A percentile compares a stretch with the other conserved stretches of the same genome.
phyloP scores from a whole-genome alignment of 2,113 vertebrate species.

The Psittacula cyanocephala region DNA sequence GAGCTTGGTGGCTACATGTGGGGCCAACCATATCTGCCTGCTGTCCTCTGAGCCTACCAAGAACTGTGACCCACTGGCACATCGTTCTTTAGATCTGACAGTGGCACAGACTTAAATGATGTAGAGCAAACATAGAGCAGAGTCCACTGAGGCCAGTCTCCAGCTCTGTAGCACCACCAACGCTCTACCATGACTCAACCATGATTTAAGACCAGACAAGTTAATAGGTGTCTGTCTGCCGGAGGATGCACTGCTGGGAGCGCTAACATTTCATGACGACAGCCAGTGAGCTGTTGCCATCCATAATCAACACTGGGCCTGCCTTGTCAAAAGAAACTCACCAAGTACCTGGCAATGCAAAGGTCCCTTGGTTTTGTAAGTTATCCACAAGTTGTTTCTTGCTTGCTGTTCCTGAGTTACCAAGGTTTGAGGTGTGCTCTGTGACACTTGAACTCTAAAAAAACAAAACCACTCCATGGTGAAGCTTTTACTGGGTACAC shows the following conservation, averaged over 20 bases:
- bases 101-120: background rate
- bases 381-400: background rate
- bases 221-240: background rate
- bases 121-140: background rate
- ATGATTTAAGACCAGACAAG: background rate
- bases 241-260: background rate
- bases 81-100: background rate
- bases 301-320: background rate
- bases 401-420: background rate
- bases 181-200: rapidly evolving
- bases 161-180: background rate
- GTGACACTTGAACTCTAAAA: background rate
- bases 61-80: rapidly evolving
- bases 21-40: background rate
- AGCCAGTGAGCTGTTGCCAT: background rate
- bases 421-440: background rate
- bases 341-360: background rate
- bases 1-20: background rate
- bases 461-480: background rate
- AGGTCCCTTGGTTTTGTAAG: background rate
- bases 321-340: background rate
- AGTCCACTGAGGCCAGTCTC: background rate
- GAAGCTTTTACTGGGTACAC: background rate
- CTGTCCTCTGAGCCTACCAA: background rate
- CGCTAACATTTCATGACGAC: background rate